phyloP scores from a whole-genome alignment of 2,888 invertebrate species.

The Nebria brevicollis region DNA sequence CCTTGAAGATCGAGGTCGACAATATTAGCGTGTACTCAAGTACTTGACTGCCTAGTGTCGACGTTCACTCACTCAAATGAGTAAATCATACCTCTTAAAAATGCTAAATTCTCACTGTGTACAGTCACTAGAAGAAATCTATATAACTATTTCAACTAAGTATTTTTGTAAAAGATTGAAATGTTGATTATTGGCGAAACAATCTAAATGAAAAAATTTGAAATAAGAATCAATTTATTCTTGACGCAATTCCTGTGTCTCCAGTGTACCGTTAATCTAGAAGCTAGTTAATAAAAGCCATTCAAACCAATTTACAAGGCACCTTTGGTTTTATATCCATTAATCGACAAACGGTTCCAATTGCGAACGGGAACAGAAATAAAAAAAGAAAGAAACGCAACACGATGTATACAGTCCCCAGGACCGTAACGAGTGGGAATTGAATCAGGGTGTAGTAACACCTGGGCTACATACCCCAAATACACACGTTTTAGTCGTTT shows the following conservation, averaged over 20 bases:
- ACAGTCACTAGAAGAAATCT: neutral
- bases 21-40: constrained; percentile 27
- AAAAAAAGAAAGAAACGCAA: neutral
- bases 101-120: neutral
- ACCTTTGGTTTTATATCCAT: constrained; percentile 1
- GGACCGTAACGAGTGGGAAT: neutral
- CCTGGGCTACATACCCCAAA: neutral
- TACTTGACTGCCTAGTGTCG: neutral
- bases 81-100: neutral
- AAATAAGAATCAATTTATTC: neutral
- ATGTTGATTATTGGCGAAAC: neutral
- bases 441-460: neutral
- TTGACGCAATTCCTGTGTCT: neutral
- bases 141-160: too few relatives aligned
- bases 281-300: neutral
- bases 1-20: constrained; percentile 10
- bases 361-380: neutral
- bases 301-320: neutral
- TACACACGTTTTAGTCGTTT: neutral
- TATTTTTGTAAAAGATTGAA: too few relatives aligned
- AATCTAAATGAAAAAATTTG: neutral
- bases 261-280: neutral
- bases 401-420: neutral
- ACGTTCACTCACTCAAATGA: constrained; percentile 1
- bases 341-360: constrained; percentile 1